These are phyloP conservation scores for Kryptopterus vitreolus DNA, from an alignment of 2,797 vertebrate species.

Conservation along the genomic window DNA sequence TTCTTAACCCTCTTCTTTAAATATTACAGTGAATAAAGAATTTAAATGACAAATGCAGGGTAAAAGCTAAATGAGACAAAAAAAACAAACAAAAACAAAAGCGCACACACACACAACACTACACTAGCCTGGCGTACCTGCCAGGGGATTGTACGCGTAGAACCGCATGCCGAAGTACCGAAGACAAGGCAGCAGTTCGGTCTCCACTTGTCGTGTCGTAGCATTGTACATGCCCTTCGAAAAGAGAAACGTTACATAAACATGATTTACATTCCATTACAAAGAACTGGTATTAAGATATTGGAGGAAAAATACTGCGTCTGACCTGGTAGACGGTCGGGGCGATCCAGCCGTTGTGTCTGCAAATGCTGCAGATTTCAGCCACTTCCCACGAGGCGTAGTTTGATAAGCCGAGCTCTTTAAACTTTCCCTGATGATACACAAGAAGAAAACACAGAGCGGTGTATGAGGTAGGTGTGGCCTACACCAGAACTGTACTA, in stretches of 20 bases:
- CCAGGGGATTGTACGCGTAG: conserved; percentile 92
- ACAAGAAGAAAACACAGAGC: neutral
- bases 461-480: neutral
- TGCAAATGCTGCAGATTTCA: conserved; percentile 87
- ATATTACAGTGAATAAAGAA: neutral
- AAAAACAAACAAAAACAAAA: no score
- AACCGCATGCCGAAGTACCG: conserved; percentile 83
- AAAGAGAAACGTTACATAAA: neutral
- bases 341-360: conserved; percentile 83
- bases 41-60: neutral
- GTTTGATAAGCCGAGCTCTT: conserved; percentile 92
- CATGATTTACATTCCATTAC: neutral
- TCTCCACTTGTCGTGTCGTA: conserved; percentile 88
- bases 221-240: conserved; percentile 96
- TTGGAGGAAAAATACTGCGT: neutral
- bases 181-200: conserved; percentile 88
- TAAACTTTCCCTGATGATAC: conserved; percentile 85
- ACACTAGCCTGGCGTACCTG: conserved; percentile 75
- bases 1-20: neutral
- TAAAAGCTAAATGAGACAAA: neutral
- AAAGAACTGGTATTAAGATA: neutral
- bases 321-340: conserved; percentile 94
- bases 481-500: neutral
- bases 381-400: conserved; percentile 92
- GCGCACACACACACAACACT: no score